Percentiles rank a stretch among this genome's conserved stretches.
Conservation (phyloP, 2,888 invertebrate species). For the Alloscopus bannaensis region DNA sequence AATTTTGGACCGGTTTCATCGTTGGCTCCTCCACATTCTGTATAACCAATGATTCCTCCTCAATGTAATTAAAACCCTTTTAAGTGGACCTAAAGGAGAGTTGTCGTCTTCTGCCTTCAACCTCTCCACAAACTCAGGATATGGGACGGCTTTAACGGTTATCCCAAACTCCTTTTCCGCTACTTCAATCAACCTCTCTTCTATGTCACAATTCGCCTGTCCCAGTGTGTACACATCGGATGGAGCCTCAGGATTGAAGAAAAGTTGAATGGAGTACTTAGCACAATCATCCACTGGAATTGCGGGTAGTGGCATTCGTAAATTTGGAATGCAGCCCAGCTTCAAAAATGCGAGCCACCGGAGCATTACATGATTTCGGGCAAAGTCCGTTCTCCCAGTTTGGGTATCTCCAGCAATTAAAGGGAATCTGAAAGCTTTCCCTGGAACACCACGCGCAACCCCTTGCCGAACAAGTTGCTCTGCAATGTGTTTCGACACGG, state of each 20-base stretch:
- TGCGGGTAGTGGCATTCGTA: neutral
- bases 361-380: neutral
- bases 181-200: neutral
- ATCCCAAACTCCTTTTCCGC: constrained; percentile 13
- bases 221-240: constrained; percentile 30
- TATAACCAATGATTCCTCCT: too few relatives aligned
- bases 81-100: neutral
- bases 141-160: neutral
- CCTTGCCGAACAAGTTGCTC: constrained; percentile 35
- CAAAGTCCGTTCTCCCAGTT: neutral
- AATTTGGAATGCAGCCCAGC: constrained; percentile 12
- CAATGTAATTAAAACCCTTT: too few relatives aligned
- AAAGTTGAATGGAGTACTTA: constrained; percentile 4
- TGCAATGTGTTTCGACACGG: constrained; percentile 23
- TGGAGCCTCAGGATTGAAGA: constrained; percentile 7
- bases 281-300: constrained; percentile 24
- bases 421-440: constrained; percentile 31
- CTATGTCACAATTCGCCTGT: neutral
- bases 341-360: constrained; percentile 18
- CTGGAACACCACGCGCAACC: constrained; percentile 21
- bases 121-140: neutral
- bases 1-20: neutral
- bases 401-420: constrained; percentile 18
- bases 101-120: constrained; percentile 2
- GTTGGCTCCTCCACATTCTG: neutral